Conservation (phyloP, 2,888 invertebrate genomes). For the Trissolcus japonicus region DNA sequence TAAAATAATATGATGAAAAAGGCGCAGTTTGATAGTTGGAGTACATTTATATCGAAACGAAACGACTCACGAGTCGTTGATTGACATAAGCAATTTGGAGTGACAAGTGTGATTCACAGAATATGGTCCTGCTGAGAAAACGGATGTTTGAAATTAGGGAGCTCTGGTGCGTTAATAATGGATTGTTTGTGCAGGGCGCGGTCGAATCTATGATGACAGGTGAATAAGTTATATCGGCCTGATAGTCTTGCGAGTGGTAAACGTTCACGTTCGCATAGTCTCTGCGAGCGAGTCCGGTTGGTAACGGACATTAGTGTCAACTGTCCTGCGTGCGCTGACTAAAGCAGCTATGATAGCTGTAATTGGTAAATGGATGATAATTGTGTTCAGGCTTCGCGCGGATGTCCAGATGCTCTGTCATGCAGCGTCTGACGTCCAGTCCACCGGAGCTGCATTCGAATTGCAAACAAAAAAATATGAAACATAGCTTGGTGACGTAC, state of each 20-base stretch:
- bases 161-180: slow-evolving; percentile 70
- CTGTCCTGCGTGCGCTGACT: slow-evolving; percentile 64
- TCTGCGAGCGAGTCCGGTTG: slow-evolving; percentile 22
- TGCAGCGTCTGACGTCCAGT: slow-evolving; percentile 30
- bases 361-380: slow-evolving; percentile 75
- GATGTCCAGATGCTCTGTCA: slow-evolving; percentile 61
- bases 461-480: slow-evolving; percentile 21
- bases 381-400: slow-evolving; percentile 57
- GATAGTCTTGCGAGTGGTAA: slow-evolving; percentile 59
- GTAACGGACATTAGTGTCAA: slow-evolving; percentile 48
- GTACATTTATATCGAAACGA: not conserved
- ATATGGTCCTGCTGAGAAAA: slow-evolving; percentile 41
- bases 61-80: not conserved
- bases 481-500: slow-evolving; percentile 15
- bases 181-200: slow-evolving; percentile 65
- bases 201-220: slow-evolving; percentile 73
- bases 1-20: not conserved
- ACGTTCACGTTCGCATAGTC: slow-evolving; percentile 39
- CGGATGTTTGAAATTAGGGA: slow-evolving; percentile 69
- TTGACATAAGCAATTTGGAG: too few relatives aligned
- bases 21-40: not conserved
- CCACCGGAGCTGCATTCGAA: slow-evolving; percentile 18
- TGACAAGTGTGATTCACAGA: not conserved
- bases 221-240: slow-evolving; percentile 72
- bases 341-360: slow-evolving; percentile 72